Evolutionary conservation across 2,888 invertebrate genomes (phyloP).

Genomic region (Drosophila mimica): DNA sequence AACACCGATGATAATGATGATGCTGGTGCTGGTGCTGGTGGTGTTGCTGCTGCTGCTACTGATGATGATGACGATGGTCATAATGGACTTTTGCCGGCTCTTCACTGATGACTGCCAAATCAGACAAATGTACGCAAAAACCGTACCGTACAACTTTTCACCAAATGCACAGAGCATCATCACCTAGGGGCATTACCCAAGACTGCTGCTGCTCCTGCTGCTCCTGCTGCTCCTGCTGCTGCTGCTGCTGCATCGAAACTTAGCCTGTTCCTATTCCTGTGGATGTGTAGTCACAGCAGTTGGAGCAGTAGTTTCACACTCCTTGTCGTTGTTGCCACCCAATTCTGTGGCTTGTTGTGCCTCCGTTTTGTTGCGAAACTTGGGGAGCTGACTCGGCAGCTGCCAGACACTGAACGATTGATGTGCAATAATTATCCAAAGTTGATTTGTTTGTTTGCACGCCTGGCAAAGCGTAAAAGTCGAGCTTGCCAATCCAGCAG

Average conservation of each 20-base stretch:
- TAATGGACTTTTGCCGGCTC: conserved; percentile 33
- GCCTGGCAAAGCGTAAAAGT: conserved; percentile 74
- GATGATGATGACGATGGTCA: conserved; percentile 21
- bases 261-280: conserved; percentile 30
- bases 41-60: conserved; percentile 3
- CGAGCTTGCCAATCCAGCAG: conserved; percentile 73
- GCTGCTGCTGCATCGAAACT: conserved; percentile 49
- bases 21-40: not conserved
- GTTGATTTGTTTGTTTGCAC: conserved; percentile 83
- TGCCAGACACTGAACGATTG: conserved; percentile 73
- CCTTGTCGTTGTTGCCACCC: too few relatives aligned
- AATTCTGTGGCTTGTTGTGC: conserved; percentile 21
- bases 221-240: conserved; percentile 8
- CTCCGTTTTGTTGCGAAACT: conserved; percentile 62
- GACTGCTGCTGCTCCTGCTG: conserved; percentile 9
- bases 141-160: conserved; percentile 71
- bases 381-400: conserved; percentile 57
- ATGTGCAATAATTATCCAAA: conserved; percentile 83
- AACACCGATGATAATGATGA: conserved; percentile 27
- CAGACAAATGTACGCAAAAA: conserved; percentile 78
- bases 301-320: not conserved
- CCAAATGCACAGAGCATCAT: conserved; percentile 66
- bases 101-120: conserved; percentile 71
- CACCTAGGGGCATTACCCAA: conserved; percentile 53
- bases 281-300: not conserved